Conservation (phyloP, 1,140 invertebrate genomes). For the Sinella curviseta region DNA sequence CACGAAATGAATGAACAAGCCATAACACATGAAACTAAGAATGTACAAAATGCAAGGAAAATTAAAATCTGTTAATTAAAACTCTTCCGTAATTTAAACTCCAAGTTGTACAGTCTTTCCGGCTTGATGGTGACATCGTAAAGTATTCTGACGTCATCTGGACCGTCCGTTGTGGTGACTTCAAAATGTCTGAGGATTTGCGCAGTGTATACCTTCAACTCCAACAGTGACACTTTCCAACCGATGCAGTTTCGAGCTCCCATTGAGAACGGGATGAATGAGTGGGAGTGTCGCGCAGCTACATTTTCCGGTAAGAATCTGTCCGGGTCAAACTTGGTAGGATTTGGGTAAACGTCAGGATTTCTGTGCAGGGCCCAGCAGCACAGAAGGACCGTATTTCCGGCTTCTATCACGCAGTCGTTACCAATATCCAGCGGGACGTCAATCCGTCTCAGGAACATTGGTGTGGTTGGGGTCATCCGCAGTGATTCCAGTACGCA, state of each 20-base stretch:
- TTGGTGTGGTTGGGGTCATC: not conserved
- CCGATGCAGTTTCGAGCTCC: not conserved
- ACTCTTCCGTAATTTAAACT: not conserved
- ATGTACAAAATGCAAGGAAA: too few relatives aligned
- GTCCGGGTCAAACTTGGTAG: not conserved
- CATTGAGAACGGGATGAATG: not conserved
- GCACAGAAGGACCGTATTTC: not conserved
- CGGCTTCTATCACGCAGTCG: not conserved
- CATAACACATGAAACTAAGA: too few relatives aligned
- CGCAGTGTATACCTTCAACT: not conserved
- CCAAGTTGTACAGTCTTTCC: not conserved
- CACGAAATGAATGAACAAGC: too few relatives aligned
- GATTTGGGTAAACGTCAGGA: not conserved
- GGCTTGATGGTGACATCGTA: not conserved
- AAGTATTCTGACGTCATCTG: not conserved
- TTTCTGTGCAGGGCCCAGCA: not conserved
- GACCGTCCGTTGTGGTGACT: not conserved
- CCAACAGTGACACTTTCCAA: not conserved
- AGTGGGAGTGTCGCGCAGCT: not conserved
- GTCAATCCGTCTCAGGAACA: too few relatives aligned
- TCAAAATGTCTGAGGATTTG: not conserved
- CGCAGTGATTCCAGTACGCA: not conserved
- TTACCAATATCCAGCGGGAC: not conserved
- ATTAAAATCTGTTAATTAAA: too few relatives aligned
- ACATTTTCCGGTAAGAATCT: not conserved